Base-by-base conservation (phyloP, 2,113 vertebrate species). In the Pedetes capensis region DNA sequence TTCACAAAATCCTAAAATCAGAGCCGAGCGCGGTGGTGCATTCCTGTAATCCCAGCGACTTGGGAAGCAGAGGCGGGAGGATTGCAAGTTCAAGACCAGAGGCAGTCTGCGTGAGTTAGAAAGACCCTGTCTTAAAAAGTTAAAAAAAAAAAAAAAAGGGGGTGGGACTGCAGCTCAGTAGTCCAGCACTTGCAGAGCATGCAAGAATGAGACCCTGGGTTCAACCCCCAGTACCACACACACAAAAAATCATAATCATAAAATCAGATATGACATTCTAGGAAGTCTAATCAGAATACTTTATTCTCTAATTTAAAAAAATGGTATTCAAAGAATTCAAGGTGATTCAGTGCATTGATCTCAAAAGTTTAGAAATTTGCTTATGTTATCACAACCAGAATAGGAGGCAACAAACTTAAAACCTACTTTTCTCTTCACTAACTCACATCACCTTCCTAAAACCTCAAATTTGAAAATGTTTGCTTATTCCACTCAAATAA, bases 1-100 rank as follows among this genome's bases (percentile, higher is more conserved):
- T 37, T 87, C 29, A 83, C 23, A 75, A n/a, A 93, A 84, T 59
- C 32, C 49, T 68, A 93, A 95, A 93, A 61, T 81, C 27, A 51
- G 34, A 49, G n/a, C n/a, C n/a, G n/a, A n/a, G n/a, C n/a, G n/a
- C n/a, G n/a, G n/a, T n/a, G n/a, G n/a, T n/a, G n/a, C n/a, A n/a
- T n/a, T n/a, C n/a, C n/a, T n/a, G n/a, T n/a, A n/a, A n/a, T n/a
- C n/a, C n/a, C n/a, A n/a, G n/a, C n/a, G n/a, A n/a, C n/a, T n/a
- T n/a, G n/a, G n/a, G n/a, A n/a, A n/a, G n/a, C n/a, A n/a, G n/a
- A n/a, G n/a, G n/a, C n/a, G n/a, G n/a, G n/a, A n/a, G n/a, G n/a
- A n/a, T n/a, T n/a, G n/a, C n/a, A n/a, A n/a, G n/a, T n/a, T n/a
- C n/a, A n/a, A n/a, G n/a, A n/a, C n/a, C n/a, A n/a, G n/a, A n/a